phyloP scores from a whole-genome alignment of 2,113 vertebrate genomes.

The Malaclemys terrapin region DNA sequence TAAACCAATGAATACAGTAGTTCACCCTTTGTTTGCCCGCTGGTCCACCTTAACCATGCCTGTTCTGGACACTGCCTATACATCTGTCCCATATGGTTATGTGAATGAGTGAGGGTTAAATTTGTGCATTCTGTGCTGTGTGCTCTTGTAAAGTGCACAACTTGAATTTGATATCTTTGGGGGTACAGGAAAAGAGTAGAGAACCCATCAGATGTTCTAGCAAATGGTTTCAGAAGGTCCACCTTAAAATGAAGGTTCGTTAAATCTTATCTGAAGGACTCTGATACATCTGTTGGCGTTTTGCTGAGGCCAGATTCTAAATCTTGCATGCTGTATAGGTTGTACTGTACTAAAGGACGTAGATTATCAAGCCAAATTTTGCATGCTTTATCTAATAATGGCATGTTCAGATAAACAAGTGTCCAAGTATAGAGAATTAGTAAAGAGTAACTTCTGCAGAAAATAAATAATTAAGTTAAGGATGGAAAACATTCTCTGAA shows the following conservation, averaged over 20 bases:
- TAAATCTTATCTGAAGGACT: not conserved
- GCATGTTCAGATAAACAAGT: not conserved
- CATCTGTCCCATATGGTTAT: not conserved
- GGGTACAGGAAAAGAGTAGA: not conserved
- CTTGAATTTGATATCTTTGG: not conserved
- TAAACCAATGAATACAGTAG: not conserved
- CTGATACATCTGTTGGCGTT: fast-evolving
- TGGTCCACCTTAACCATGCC: not conserved
- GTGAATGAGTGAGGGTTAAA: not conserved
- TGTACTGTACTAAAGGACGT: not conserved
- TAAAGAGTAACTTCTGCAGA: fast-evolving
- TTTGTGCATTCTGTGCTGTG: not conserved
- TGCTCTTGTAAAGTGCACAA: not conserved
- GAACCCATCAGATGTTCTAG: not conserved
- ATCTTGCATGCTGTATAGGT: fast-evolving
- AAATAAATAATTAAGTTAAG: not conserved
- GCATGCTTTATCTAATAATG: not conserved
- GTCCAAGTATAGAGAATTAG: not conserved
- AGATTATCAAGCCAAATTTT: not conserved
- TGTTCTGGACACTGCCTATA: not conserved
- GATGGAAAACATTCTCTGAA: fast-evolving
- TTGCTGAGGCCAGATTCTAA: not conserved
- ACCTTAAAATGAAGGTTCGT: not conserved
- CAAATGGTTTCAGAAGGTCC: not conserved
- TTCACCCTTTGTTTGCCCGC: not conserved